Evolutionary conservation across 92 coral and sea anemone species (phyloP), one percentile per base, ranked within the genome.

Genomic region (Paramuricea clavata): DNA sequence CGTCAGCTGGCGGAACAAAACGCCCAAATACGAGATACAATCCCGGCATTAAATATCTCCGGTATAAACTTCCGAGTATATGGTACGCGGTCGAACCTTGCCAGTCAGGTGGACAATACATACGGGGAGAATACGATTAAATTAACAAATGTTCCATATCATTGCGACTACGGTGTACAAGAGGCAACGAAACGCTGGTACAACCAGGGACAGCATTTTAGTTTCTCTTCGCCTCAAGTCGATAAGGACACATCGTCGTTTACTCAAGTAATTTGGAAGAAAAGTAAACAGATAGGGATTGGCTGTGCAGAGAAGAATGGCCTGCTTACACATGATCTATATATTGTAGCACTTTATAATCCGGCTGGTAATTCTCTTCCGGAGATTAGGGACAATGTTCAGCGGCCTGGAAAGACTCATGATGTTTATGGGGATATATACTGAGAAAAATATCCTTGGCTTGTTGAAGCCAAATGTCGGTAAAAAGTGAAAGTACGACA

Each of bases 241-340:
- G 93, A 93, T 72, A 90, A 98, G 28, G 90, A 94, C 59, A 97
- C 99, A 0, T 95, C 95, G 60, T 97, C 99, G 30, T 97, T 97
- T 82, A 97, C 99, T 0, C 99, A 97, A 71, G 89, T 97, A 7
- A 69, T 97, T 32, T 97, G 99, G 99, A 93, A 93, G 79, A 94
- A 88, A 34, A 94, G 91, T 13, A 91, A 95, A 12, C 96, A 94
- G 69, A 77, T 97, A 28, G 99, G 99, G 50, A 88, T 97, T 92
- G 99, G 99, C 9, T 97, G 99, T 57, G 99, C 99, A 15, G 97
- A 97, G 74, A 93, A 95, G 71, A 94, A 94, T 33, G 99, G 99
- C 19, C 88, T 98, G 6, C 89, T 97, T 0, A 94, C 97, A 6
- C 93, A 94, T 49, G 99, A 97, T 85, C 93, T 97, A 3, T 97